A percentile compares a stretch with the other conserved stretches of the same genome.
phyloP scores from a whole-genome alignment of 2,797 vertebrate genomes.

The Cottoperca gobio region DNA sequence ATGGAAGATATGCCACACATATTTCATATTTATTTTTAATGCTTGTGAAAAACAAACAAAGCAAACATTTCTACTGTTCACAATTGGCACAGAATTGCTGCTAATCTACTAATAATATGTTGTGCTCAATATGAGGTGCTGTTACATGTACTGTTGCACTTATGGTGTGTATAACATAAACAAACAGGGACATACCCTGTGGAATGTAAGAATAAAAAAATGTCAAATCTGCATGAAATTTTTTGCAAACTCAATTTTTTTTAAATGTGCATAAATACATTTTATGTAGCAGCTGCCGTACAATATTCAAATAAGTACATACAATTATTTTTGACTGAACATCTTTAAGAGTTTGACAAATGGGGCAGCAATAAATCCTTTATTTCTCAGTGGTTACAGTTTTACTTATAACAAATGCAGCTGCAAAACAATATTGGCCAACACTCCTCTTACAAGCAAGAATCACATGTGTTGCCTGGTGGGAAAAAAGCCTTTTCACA shows the following conservation, averaged over 20 bases:
- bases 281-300: slow-evolving; percentile 47
- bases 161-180: not conserved
- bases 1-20: slow-evolving; percentile 8
- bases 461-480: slow-evolving; percentile 21
- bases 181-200: not conserved
- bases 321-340: slow-evolving; percentile 6
- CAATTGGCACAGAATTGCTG: slow-evolving; percentile 12
- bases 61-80: slow-evolving; percentile 25
- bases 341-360: not conserved
- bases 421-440: slow-evolving; percentile 39
- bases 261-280: slow-evolving; percentile 16
- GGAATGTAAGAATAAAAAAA: not conserved
- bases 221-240: slow-evolving; percentile 6
- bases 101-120: slow-evolving; percentile 20
- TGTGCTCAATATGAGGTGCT: slow-evolving; percentile 16
- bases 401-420: slow-evolving; percentile 19
- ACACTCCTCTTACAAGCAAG: slow-evolving; percentile 13
- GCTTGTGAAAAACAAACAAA: slow-evolving; percentile 45
- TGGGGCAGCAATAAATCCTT: not conserved
- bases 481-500: slow-evolving; percentile 23
- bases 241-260: not conserved
- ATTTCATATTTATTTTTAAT: slow-evolving; percentile 28
- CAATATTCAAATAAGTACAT: slow-evolving; percentile 35
- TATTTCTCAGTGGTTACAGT: slow-evolving; percentile 10
- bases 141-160: slow-evolving; percentile 13